A percentile compares a stretch with the other conserved stretches of the same genome.
Evolutionary conservation across 2,797 vertebrate genomes (phyloP).

Genomic region (Margarornis squamiger): DNA sequence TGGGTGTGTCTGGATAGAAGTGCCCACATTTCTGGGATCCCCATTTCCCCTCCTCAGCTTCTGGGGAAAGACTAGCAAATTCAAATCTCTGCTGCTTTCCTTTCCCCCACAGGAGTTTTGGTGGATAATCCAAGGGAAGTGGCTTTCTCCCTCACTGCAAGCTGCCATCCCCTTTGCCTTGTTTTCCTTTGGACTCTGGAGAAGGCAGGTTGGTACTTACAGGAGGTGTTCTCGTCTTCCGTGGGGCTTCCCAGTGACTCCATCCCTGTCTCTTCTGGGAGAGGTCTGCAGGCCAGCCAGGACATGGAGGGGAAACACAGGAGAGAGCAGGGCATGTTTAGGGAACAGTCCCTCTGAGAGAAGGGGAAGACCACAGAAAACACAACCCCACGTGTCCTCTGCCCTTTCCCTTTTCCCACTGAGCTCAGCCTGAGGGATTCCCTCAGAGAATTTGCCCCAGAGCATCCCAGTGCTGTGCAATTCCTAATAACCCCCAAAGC

Average conservation of each 20-base stretch:
- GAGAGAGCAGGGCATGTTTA: not conserved
- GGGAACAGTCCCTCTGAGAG: not conserved
- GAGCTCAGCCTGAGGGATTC: not conserved
- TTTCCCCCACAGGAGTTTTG: fast-evolving
- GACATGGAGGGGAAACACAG: not conserved
- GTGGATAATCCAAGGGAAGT: not conserved
- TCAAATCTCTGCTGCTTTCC: not conserved
- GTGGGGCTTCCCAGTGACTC: conserved; percentile 84
- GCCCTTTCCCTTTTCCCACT: not conserved
- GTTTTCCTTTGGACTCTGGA: not conserved
- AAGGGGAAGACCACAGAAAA: not conserved
- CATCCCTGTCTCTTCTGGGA: conserved; percentile 90
- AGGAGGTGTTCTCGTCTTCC: conserved; percentile 78
- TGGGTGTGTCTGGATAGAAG: not conserved
- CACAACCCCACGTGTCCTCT: fast-evolving
- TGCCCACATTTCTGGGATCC: not conserved
- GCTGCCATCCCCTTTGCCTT: not conserved
- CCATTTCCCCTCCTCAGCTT: not conserved
- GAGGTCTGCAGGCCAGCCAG: conserved; percentile 75
- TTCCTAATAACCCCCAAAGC: not conserved
- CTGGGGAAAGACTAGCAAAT: not conserved
- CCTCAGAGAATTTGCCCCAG: not conserved
- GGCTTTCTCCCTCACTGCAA: not conserved
- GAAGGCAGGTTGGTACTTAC: conserved; percentile 76
- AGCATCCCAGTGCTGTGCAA: not conserved